phyloP scores from a whole-genome alignment of 2,113 vertebrate genomes.

The Protomyctophum bolini region DNA sequence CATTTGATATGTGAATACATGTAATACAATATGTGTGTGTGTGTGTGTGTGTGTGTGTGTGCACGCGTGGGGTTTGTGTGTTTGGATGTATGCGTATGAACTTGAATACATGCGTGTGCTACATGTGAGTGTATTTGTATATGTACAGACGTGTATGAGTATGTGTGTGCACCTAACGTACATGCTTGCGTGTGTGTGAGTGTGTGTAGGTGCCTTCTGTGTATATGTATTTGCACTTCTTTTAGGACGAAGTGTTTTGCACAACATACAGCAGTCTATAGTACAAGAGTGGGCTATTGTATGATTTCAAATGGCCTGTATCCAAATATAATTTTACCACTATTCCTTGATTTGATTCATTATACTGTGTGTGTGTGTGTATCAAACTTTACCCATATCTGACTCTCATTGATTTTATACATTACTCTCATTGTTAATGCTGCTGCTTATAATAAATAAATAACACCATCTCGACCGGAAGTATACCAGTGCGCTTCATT shows the following conservation, averaged over 20 bases:
- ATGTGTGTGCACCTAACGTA: background rate
- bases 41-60: background rate
- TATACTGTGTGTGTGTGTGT: conserved; percentile 12
- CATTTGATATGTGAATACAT: conserved; percentile 47
- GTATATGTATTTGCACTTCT: conserved; percentile 30
- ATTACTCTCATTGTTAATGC: conserved; percentile 32
- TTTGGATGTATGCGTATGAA: background rate
- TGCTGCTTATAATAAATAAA: conserved; percentile 65
- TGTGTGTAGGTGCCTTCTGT: conserved; percentile 1
- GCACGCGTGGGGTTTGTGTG: no score
- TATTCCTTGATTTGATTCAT: conserved; percentile 36
- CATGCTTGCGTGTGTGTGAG: conserved; percentile 12
- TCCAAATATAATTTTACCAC: conserved; percentile 51
- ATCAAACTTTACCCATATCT: conserved; percentile 17
- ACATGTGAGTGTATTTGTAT: background rate
- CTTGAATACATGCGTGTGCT: background rate
- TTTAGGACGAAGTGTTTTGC: conserved; percentile 45
- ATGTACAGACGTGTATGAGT: background rate
- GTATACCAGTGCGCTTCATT: conserved; percentile 35
- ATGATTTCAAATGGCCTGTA: background rate
- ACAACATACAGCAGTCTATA: conserved; percentile 31
- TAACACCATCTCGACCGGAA: conserved; percentile 19
- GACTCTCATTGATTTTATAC: conserved; percentile 32
- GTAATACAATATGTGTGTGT: conserved; percentile 49
- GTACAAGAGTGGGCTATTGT: background rate